phyloP scores from a whole-genome alignment of 37 sponge, comb jelly and placozoan genomes.

The Aplysina aerophoba region DNA sequence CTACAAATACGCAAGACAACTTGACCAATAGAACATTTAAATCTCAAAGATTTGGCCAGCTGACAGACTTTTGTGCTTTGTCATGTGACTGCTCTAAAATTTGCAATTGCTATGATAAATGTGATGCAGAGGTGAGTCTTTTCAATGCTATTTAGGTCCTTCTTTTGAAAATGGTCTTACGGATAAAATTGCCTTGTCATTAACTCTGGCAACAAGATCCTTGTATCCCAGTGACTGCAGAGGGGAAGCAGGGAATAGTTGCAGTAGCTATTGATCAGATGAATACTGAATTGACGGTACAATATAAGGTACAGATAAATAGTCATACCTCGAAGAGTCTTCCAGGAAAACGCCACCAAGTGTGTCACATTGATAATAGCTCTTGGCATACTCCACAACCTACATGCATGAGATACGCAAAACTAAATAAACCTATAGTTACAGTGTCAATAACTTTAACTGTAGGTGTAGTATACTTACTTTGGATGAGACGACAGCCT shows the following conservation, averaged over 20 bases:
- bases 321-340: neutral
- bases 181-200: neutral
- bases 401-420: neutral
- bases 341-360: slow-evolving; percentile 9
- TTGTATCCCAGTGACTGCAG: slow-evolving; percentile 30
- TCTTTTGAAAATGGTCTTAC: neutral
- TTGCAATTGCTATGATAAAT: no score
- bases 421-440: neutral
- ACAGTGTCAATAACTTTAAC: neutral
- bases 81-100: no score
- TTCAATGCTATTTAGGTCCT: no score
- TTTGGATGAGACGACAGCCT: no score
- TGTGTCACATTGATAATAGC: neutral
- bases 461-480: neutral
- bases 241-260: neutral
- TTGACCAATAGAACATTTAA: no score
- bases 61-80: no score
- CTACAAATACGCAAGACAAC: no score
- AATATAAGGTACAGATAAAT: no score
- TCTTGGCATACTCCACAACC: neutral
- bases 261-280: neutral
- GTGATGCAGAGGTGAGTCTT: no score
- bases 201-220: slow-evolving; percentile 21
- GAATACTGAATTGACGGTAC: no score
- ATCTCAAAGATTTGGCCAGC: no score